Conservation (phyloP, 2,888 invertebrate species). For the Hylaea fasciaria region DNA sequence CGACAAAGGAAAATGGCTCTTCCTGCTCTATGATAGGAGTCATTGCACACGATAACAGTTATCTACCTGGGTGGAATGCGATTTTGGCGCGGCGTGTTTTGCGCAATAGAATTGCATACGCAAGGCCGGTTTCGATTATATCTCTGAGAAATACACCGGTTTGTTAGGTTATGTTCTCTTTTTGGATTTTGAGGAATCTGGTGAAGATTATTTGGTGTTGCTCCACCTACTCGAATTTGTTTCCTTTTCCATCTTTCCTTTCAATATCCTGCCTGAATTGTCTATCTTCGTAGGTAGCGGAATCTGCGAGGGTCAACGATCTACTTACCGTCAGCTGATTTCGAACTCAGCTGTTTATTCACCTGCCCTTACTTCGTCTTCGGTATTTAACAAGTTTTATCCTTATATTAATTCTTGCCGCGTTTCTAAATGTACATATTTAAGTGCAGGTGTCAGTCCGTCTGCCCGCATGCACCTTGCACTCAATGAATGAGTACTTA, state of each 20-base stretch:
- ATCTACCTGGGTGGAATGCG: slow-evolving; percentile 48
- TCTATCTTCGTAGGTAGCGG: not conserved
- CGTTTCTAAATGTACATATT: slow-evolving; percentile 34
- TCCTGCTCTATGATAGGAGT: slow-evolving; percentile 39
- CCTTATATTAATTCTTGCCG: slow-evolving; percentile 33
- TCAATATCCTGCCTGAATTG: not conserved
- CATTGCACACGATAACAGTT: slow-evolving; percentile 28
- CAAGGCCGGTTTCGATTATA: slow-evolving; percentile 59
- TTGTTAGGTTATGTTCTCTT: slow-evolving; percentile 14
- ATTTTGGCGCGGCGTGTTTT: slow-evolving; percentile 59
- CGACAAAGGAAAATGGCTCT: slow-evolving; percentile 39
- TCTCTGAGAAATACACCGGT: slow-evolving; percentile 50
- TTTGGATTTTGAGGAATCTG: slow-evolving; percentile 32
- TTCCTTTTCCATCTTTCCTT: not conserved
- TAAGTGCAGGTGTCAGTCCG: slow-evolving; percentile 44
- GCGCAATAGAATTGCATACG: slow-evolving; percentile 60
- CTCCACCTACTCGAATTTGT: too few relatives aligned
- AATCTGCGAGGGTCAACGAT: slow-evolving; percentile 7
- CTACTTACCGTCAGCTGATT: slow-evolving; percentile 11
- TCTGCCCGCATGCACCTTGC: slow-evolving; percentile 49
- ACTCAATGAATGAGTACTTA: slow-evolving; percentile 29
- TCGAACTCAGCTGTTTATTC: slow-evolving; percentile 25
- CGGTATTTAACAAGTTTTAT: slow-evolving; percentile 16
- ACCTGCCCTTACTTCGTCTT: slow-evolving; percentile 16
- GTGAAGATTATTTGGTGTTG: not conserved